A percentile compares a stretch with the other conserved stretches of the same genome.
Conservation (phyloP, 2,797 vertebrate species). For the Moxostoma hubbsi region DNA sequence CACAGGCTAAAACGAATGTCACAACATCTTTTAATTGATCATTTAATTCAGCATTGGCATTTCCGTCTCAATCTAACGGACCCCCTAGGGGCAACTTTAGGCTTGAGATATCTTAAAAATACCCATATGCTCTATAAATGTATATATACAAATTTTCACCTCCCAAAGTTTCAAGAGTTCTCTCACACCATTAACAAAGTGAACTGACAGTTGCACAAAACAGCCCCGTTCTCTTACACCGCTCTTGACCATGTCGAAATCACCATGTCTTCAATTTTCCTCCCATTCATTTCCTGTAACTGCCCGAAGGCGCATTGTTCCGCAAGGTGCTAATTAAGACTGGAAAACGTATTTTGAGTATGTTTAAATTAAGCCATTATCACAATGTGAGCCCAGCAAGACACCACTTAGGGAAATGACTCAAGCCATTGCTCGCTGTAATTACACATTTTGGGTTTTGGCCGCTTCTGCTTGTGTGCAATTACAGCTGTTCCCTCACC, state of each 20-base stretch:
- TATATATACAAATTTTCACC: too few relatives aligned
- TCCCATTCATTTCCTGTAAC: conserved; percentile 41
- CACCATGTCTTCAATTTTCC: conserved; percentile 18
- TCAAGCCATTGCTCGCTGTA: conserved; percentile 45
- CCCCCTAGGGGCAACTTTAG: too few relatives aligned
- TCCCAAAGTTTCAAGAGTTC: background rate
- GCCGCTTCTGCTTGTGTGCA: conserved; percentile 26
- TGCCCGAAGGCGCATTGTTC: conserved; percentile 38
- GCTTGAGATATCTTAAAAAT: background rate
- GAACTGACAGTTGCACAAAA: conserved; percentile 34
- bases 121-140: too few relatives aligned
- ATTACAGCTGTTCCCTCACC: conserved; percentile 36
- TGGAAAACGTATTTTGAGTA: conserved; percentile 47
- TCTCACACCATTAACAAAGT: conserved; percentile 35
- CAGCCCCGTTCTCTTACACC: background rate
- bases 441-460: conserved; percentile 52
- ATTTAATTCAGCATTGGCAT: too few relatives aligned
- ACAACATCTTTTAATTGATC: too few relatives aligned
- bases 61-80: too few relatives aligned
- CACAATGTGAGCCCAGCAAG: conserved; percentile 53
- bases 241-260: conserved; percentile 37
- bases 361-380: conserved; percentile 58
- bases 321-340: conserved; percentile 57
- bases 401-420: conserved; percentile 58
- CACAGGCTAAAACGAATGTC: too few relatives aligned